Evolutionary conservation across 2,797 vertebrate species (phyloP), one percentile per base, ranked within the genome.

Genomic region (Toxotes lorentzi): DNA sequence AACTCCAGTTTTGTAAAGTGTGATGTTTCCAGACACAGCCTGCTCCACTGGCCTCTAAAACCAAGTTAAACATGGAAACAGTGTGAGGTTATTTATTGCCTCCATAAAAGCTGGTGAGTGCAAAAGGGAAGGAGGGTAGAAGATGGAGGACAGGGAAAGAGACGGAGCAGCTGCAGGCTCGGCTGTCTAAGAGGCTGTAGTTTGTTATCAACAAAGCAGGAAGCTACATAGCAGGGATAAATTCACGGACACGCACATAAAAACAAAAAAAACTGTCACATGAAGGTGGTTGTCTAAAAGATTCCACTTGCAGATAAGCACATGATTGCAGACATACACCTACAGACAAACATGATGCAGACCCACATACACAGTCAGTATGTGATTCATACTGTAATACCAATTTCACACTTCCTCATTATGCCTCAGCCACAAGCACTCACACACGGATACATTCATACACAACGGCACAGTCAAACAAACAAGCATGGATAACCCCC

Each of bases 1-100:
- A 90, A 89, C 84, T 83, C 41, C 1, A 0, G n/a, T 72, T 88
- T 78, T 56, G 32, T 50, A 83, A 68, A 76, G 86, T 84, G 79
- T 71, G 63, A 66, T 72, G 83, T 63, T 75, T 73, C 81, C 75
- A 60, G 61, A 65, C 34, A 1, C 83, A 51, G 63, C 24, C 47
- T 4, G 73, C 81, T 70, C 79, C 80, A 23, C 80, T 8, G 56
- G 89, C 86, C 83, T 80, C 88, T 89, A 86, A 92, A 87, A 79
- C 88, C 84, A 89, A 92, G 89, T 93, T 92, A 93, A 91, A 93
- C 88, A 91, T 35, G 82, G 69, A 81, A 83, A 89, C 85, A 83
- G 79, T 5, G 69, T 23, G 35, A 72, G 73, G 66, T 91, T 88
- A 93, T 94, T 93, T 91, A 94, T 90, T 73, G 80, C 78, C 84